Evolutionary conservation across 2,113 vertebrate genomes (phyloP), one percentile per base, ranked within the genome.

Genomic region (Kryptolebias marmoratus): DNA sequence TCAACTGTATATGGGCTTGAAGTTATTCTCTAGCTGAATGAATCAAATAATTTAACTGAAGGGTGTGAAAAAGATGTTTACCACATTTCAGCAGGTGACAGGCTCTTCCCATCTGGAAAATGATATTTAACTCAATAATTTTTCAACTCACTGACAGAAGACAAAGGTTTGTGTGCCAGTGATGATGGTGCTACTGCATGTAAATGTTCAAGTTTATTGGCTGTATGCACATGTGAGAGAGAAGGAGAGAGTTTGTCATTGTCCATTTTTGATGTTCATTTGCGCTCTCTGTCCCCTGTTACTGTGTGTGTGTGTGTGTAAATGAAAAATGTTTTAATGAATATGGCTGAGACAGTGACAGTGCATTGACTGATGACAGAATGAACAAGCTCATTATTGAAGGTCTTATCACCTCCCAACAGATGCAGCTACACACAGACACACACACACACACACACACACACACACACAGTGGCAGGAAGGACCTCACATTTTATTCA

Each of bases 361-460:
- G 79, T 30, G 67, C 71, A 65, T 50, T 90, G 90, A 91, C 86
- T 88, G 86, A 89, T 91, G 89, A 77, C 48, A 5, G 66, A 80
- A 82, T 9, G 81, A 80, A 85, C 71, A 79, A 81, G 81, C 85
- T 90, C 86, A 84, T 91, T 85, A 90, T 82, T 82, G 82, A 81
- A 86, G 76, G 81, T 82, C 88, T 91, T 91, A 91, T 91, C 90
- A 82, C 69, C 64, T 79, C 78, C 65, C 67, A 64, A 64, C 90
- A 91, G 85, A 87, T 39, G 11, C 77, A 44, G 22, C 64, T 30
- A 57, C 66, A 68, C 72, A 66, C 75, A 15, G 61, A 59, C 60
- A 64, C 54, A 39, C 55, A 32, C 36, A 36, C 36, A 36, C 36
- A 36, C 36, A 36, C 36, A 36, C 36, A 71, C 57, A 55, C n/a